These are phyloP conservation scores for Polyergus mexicanus DNA, from an alignment of 1,140 invertebrate species.

Conservation along the genomic window DNA sequence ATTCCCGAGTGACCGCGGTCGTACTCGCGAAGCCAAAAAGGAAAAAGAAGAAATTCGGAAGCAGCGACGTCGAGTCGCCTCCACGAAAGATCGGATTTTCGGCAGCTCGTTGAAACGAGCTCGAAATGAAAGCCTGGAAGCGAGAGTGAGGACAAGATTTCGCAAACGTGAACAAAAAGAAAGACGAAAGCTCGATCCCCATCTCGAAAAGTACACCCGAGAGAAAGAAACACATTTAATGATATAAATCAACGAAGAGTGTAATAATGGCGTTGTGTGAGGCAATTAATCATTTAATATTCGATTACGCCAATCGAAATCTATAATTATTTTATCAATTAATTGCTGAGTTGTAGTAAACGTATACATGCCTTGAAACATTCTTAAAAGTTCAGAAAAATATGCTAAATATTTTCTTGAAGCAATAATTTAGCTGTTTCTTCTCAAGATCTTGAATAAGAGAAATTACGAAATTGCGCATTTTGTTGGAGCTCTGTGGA, in stretches of 20 bases:
- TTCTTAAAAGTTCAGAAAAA: not conserved
- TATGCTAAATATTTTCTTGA: not conserved
- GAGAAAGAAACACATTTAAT: not conserved
- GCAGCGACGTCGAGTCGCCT: slow-evolving; percentile 32
- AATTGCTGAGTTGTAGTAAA: not conserved
- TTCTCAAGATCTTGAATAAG: not conserved
- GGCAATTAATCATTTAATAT: slow-evolving; percentile 34
- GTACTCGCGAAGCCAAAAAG: slow-evolving; percentile 8
- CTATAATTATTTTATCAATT: not conserved
- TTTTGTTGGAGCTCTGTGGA: not conserved
- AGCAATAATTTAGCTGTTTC: not conserved
- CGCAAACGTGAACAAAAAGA: not conserved
- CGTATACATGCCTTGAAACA: too few species aligned
- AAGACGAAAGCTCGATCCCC: not conserved
- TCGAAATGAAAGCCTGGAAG: not conserved
- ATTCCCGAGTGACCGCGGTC: not conserved
- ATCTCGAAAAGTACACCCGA: slow-evolving; percentile 2
- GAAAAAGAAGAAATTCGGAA: slow-evolving; percentile 20
- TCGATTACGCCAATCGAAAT: slow-evolving; percentile 7
- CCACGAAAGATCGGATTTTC: slow-evolving; percentile 35
- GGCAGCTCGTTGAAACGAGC: slow-evolving; percentile 32
- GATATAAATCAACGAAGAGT: not conserved
- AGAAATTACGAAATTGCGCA: slow-evolving; percentile 10
- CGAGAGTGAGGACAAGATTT: slow-evolving; percentile 9
- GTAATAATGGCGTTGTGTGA: not conserved